Evolutionary conservation across 2,113 vertebrate genomes (phyloP).

Genomic region (Aphelocoma coerulescens): DNA sequence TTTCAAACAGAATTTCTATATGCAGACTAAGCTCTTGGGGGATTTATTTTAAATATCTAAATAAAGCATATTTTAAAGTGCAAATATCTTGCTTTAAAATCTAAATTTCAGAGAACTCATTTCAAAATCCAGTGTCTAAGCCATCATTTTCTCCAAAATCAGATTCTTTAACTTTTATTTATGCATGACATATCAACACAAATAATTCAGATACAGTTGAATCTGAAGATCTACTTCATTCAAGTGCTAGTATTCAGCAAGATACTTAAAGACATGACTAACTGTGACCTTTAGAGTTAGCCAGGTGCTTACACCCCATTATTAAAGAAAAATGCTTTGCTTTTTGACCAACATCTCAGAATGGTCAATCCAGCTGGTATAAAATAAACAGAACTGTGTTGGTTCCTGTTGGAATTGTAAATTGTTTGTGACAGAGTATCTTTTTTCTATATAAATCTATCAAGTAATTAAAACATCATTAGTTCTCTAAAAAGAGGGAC

Average conservation of each 20-base stretch:
- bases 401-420: neutral
- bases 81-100: neutral
- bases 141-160: neutral
- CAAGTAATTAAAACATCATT: neutral
- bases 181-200: neutral
- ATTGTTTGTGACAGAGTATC: neutral
- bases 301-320: neutral
- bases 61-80: neutral
- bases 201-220: neutral
- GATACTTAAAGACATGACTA: neutral
- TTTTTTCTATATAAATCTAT: neutral
- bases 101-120: neutral
- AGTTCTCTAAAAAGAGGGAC: neutral
- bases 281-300: neutral
- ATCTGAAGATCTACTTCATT: neutral
- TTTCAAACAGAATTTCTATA: slow-evolving; percentile 11
- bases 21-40: neutral
- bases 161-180: neutral
- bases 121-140: neutral
- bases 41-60: neutral
- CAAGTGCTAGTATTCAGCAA: neutral
- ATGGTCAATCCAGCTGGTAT: neutral
- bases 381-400: neutral
- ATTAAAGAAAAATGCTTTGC: neutral
- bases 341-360: neutral